Evolutionary conservation across 2,888 invertebrate species (phyloP).

Genomic region (Eumacrocentrus americanus): DNA sequence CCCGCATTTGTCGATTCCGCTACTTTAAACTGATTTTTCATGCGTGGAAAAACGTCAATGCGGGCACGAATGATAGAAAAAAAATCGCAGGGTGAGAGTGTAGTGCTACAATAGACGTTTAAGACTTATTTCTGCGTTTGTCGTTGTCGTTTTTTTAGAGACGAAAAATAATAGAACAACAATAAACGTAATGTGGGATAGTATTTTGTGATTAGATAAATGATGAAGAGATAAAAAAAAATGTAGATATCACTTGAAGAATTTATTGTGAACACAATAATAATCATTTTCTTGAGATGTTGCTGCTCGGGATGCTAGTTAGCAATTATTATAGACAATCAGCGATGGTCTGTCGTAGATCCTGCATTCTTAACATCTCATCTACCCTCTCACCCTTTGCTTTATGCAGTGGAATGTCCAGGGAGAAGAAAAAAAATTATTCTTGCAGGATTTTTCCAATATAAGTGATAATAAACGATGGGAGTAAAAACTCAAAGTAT

Average conservation of each 20-base stretch:
- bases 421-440: too few species aligned
- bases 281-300: constrained; percentile 12
- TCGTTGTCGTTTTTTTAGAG: too few species aligned
- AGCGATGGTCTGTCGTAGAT: too few species aligned
- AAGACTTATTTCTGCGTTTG: too few species aligned
- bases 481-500: too few species aligned
- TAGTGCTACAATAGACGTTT: not conserved
- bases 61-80: not conserved
- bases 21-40: constrained; percentile 9
- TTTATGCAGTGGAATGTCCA: not conserved
- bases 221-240: not conserved
- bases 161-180: too few species aligned
- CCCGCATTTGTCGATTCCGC: not conserved
- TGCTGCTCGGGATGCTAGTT: too few species aligned
- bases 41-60: constrained; percentile 6
- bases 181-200: too few species aligned
- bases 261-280: constrained; percentile 3
- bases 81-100: constrained; percentile 15
- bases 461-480: not conserved
- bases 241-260: constrained; percentile 2
- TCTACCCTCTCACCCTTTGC: constrained; percentile 4
- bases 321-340: too few species aligned
- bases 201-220: too few species aligned
- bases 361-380: not conserved
- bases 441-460: not conserved